These are phyloP conservation scores for Psephotus haematonotus DNA, from an alignment of 2,113 vertebrate species.

Conservation along the genomic window DNA sequence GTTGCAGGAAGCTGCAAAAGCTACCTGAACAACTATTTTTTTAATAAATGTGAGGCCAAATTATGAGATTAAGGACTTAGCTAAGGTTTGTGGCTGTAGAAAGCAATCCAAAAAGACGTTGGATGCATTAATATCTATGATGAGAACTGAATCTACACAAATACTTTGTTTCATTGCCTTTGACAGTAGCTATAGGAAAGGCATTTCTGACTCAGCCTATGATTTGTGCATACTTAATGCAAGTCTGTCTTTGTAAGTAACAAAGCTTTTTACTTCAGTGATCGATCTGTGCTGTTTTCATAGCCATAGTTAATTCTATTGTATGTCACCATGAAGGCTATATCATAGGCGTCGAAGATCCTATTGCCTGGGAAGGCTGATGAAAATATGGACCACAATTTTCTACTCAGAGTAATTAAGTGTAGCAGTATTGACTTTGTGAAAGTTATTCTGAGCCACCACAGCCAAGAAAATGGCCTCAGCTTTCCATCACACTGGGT, in stretches of 20 bases:
- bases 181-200: conserved; percentile 1
- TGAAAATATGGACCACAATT: background rate
- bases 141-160: background rate
- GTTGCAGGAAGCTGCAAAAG: conserved; percentile 29
- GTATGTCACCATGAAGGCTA: background rate
- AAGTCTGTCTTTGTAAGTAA: conserved; percentile 24
- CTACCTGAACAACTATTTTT: background rate
- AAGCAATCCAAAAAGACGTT: background rate
- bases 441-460: conserved; percentile 12
- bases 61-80: background rate
- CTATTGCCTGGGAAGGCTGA: conserved; percentile 4
- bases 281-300: conserved; percentile 37
- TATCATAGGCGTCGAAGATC: background rate
- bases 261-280: conserved; percentile 24
- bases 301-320: conserved; percentile 13
- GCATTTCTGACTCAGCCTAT: conserved; percentile 4
- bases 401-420: conserved; percentile 22
- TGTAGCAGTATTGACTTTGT: conserved; percentile 6
- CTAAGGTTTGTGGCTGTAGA: background rate
- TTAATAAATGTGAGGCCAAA: background rate
- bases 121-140: background rate
- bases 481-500: background rate
- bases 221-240: conserved; percentile 51
- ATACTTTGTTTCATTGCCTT: background rate
- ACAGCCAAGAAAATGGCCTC: background rate